These are phyloP conservation scores for Drosophila mauritiana DNA, from an alignment of 1,140 invertebrate species.

Conservation along the genomic window DNA sequence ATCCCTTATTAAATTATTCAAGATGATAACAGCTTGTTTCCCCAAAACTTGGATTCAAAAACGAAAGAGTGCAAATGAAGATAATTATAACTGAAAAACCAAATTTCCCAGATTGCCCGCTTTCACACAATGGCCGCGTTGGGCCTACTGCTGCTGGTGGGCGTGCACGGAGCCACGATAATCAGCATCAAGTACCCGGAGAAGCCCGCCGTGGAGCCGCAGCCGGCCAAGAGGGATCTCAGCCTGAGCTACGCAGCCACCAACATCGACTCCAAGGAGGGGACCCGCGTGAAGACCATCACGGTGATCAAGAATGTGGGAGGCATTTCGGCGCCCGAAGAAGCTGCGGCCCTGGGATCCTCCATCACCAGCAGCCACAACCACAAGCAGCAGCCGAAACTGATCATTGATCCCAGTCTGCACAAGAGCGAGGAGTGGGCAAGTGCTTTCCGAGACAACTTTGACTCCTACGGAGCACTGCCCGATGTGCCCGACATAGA, in stretches of 20 bases:
- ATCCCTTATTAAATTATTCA: too few relatives aligned
- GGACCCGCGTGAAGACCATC: constrained; percentile 83
- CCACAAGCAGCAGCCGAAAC: constrained; percentile 51
- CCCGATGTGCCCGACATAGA: constrained; percentile 82
- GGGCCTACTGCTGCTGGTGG: constrained; percentile 63
- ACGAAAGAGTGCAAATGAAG: background rate
- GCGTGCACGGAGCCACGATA: constrained; percentile 70
- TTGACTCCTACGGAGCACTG: constrained; percentile 71
- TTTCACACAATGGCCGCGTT: constrained; percentile 61
- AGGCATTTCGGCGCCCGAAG: constrained; percentile 36
- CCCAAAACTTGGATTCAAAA: constrained; percentile 16
- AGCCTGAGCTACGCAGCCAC: constrained; percentile 83
- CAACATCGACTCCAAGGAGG: constrained; percentile 82
- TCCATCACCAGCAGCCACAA: background rate
- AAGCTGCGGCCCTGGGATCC: constrained; percentile 26
- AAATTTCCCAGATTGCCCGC: constrained; percentile 11
- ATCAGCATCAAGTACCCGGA: constrained; percentile 75
- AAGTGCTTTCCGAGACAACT: constrained; percentile 77
- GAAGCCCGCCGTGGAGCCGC: constrained; percentile 40
- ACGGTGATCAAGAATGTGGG: constrained; percentile 82
- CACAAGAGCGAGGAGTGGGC: constrained; percentile 80
- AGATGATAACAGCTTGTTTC: too few relatives aligned
- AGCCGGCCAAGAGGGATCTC: constrained; percentile 70
- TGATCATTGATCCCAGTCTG: constrained; percentile 70
- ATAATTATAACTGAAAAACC: background rate